These are phyloP conservation scores for Solenopsis fugax DNA, from an alignment of 1,140 invertebrate genomes.

Conservation along the genomic window DNA sequence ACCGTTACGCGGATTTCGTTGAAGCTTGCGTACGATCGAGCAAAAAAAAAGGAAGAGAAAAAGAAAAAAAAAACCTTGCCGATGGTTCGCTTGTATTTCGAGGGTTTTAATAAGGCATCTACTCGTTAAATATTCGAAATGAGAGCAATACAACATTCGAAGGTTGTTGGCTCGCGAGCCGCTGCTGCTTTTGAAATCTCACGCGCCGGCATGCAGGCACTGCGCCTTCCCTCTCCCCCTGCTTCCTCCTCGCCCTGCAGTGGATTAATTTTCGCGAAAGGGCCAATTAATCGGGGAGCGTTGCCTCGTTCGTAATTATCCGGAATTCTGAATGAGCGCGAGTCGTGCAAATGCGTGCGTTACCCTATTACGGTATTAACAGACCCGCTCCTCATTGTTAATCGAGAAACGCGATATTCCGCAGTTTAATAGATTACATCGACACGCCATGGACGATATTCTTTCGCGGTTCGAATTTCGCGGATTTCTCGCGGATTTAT, in stretches of 20 bases:
- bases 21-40: background rate
- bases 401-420: constrained; percentile 53
- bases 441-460: background rate
- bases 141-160: background rate
- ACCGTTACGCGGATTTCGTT: constrained; percentile 16
- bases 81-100: background rate
- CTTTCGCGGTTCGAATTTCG: constrained; percentile 22
- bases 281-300: constrained; percentile 54
- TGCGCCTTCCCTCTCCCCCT: too few species aligned
- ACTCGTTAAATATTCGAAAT: constrained; percentile 1
- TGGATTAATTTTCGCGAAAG: constrained; percentile 53
- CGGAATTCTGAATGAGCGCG: constrained; percentile 25
- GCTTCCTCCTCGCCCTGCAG: too few species aligned
- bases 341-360: constrained; percentile 14
- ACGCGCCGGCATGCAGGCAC: background rate
- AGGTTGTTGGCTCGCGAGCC: background rate
- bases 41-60: background rate
- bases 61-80: background rate
- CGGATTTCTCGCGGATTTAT: background rate
- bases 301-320: constrained; percentile 46
- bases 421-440: constrained; percentile 3
- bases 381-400: constrained; percentile 36
- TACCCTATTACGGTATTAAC: constrained; percentile 40
- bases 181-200: constrained; percentile 31
- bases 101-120: background rate